Percentiles rank a stretch among this genome's conserved stretches.
Conservation (phyloP, 2,797 vertebrate genomes). For the Emydoidea blandingii region DNA sequence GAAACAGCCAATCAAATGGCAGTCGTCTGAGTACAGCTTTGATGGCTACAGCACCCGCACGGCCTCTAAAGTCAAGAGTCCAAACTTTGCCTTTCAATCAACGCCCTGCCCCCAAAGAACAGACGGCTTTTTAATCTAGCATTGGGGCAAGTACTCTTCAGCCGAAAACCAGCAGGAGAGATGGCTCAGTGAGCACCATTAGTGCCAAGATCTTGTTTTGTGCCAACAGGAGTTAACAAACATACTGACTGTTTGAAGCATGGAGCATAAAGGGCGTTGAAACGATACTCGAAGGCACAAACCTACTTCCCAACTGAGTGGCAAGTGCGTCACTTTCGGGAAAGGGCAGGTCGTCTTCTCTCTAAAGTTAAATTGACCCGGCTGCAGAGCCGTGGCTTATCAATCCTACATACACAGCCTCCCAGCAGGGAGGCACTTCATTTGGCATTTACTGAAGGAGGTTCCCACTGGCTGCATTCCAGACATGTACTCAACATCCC, state of each 20-base stretch:
- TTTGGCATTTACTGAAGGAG: constrained; percentile 75
- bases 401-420: constrained; percentile 12
- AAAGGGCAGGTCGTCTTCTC: constrained; percentile 37
- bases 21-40: not conserved
- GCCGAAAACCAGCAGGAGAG: constrained; percentile 4
- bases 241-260: constrained; percentile 11
- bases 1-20: not conserved
- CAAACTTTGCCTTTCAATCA: not conserved
- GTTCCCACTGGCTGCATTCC: constrained; percentile 68
- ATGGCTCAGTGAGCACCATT: constrained; percentile 17
- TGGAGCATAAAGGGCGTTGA: not conserved
- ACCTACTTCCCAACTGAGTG: not conserved
- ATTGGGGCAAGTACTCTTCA: not conserved
- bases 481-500: constrained; percentile 57
- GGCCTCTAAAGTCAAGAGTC: not conserved
- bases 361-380: not conserved
- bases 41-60: not conserved
- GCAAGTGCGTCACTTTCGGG: not conserved
- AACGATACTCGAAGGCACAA: not conserved
- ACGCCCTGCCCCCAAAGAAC: not conserved
- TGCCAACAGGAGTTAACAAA: constrained; percentile 18
- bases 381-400: not conserved
- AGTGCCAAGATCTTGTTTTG: not conserved
- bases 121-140: not conserved
- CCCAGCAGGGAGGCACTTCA: constrained; percentile 27